Conservation (phyloP, 2,888 invertebrate genomes). For the Portevinia maculata region DNA sequence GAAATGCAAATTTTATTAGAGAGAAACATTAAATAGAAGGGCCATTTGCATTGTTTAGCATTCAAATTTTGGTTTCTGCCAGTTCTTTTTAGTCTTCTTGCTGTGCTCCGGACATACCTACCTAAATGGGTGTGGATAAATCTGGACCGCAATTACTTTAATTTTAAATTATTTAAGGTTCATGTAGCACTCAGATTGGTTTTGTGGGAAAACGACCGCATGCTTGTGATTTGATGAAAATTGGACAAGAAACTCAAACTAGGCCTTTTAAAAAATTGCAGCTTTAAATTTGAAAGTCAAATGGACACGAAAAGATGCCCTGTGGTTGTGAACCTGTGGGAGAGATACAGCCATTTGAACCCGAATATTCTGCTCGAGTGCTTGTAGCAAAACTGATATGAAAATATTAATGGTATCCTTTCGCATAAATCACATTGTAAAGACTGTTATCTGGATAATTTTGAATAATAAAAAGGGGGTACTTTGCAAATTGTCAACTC, state of each 20-base stretch:
- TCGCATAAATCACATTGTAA: slow-evolving; percentile 32
- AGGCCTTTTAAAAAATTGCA: neutral
- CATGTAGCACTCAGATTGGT: slow-evolving; percentile 50
- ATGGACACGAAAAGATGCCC: slow-evolving; percentile 1
- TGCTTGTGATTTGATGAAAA: slow-evolving; percentile 42
- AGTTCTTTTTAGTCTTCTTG: slow-evolving; percentile 2
- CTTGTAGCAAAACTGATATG: slow-evolving; percentile 17
- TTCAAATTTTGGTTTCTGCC: slow-evolving; percentile 12
- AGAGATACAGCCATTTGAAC: neutral
- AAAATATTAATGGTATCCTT: slow-evolving; percentile 30
- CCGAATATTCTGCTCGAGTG: neutral
- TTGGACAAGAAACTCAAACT: slow-evolving; percentile 4
- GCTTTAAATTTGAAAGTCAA: slow-evolving; percentile 10
- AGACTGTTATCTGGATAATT: slow-evolving; percentile 11
- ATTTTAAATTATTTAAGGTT: slow-evolving; percentile 68
- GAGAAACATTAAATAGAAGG: slow-evolving; percentile 65
- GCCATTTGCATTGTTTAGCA: slow-evolving; percentile 63
- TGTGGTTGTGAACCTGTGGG: neutral
- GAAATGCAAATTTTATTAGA: slow-evolving; percentile 71
- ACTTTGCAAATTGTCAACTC: slow-evolving; percentile 20
- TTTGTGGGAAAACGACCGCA: slow-evolving; percentile 41
- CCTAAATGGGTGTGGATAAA: slow-evolving; percentile 23
- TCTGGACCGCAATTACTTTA: slow-evolving; percentile 70
- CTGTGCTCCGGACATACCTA: neutral
- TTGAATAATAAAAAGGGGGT: slow-evolving; percentile 19